phyloP scores from a whole-genome alignment of 92 coral and sea anemone species.

The Virgularia gustaviana region DNA sequence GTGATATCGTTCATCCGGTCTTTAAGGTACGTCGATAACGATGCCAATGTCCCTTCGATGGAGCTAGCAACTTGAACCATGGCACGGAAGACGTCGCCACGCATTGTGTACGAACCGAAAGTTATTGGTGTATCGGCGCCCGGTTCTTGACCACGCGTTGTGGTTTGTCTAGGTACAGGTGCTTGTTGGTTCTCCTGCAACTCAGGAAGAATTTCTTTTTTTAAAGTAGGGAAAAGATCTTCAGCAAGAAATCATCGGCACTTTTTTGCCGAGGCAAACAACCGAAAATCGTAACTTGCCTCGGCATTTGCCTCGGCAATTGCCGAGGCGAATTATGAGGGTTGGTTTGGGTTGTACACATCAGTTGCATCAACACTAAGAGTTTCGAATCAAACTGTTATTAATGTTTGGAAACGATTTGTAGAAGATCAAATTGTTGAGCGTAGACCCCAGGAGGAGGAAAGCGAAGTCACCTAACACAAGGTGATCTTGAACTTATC shows the following conservation, averaged over 20 bases:
- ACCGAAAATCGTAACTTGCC: too few relatives aligned
- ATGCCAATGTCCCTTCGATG: slow-evolving; percentile 22
- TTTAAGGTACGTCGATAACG: slow-evolving; percentile 18
- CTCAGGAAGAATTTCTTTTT: slow-evolving; percentile 24
- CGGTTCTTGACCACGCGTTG: slow-evolving; percentile 20
- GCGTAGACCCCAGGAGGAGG: slow-evolving; percentile 13
- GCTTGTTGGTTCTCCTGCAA: slow-evolving; percentile 29
- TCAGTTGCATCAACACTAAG: not conserved
- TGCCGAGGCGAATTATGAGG: too few relatives aligned
- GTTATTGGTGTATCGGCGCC: slow-evolving; percentile 19
- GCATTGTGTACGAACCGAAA: slow-evolving; percentile 26
- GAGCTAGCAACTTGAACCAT: slow-evolving; percentile 26
- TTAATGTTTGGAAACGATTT: slow-evolving; percentile 7
- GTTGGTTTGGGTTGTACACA: not conserved
- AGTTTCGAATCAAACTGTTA: not conserved
- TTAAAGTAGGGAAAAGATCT: slow-evolving; percentile 27
- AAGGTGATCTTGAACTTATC: slow-evolving; percentile 44
- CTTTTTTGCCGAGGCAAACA: slow-evolving; percentile 13
- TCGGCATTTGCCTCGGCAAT: too few relatives aligned
- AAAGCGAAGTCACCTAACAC: slow-evolving; percentile 41
- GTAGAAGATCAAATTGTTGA: slow-evolving; percentile 4
- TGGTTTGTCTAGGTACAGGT: slow-evolving; percentile 7
- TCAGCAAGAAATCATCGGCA: slow-evolving; percentile 26
- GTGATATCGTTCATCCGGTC: slow-evolving; percentile 12
- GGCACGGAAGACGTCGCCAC: slow-evolving; percentile 27